Evolutionary conservation across 2,113 vertebrate species (phyloP).

Genomic region (Mungos mungo): DNA sequence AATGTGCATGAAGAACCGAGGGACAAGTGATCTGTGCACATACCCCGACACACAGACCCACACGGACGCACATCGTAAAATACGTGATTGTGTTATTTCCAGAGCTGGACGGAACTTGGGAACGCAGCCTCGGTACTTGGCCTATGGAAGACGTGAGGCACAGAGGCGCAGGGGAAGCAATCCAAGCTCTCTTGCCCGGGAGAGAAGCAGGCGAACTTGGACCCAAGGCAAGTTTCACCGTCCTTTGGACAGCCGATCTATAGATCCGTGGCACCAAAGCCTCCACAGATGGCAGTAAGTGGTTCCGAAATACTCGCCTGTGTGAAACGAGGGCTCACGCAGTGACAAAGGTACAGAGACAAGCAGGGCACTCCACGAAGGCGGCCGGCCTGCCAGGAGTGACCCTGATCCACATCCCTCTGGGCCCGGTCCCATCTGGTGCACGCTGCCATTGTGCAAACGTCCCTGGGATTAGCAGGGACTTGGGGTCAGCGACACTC

Average conservation of each 20-base stretch:
- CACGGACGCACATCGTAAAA: accelerated
- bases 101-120: not conserved
- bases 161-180: not conserved
- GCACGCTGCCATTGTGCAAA: accelerated
- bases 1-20: accelerated
- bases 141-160: not conserved
- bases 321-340: too few relatives aligned
- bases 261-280: accelerated
- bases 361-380: not conserved
- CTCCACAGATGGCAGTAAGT: accelerated
- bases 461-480: not conserved
- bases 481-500: not conserved
- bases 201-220: accelerated
- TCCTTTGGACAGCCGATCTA: accelerated
- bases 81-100: accelerated
- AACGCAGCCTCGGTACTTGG: accelerated
- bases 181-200: not conserved
- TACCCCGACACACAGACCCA: accelerated
- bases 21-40: accelerated
- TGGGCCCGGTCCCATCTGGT: accelerated
- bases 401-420: not conserved
- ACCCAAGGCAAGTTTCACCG: accelerated
- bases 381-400: not conserved
- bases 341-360: too few relatives aligned
- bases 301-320: not conserved